Base-by-base conservation (phyloP, 2,113 vertebrate species). In the Macaca nemestrina region DNA sequence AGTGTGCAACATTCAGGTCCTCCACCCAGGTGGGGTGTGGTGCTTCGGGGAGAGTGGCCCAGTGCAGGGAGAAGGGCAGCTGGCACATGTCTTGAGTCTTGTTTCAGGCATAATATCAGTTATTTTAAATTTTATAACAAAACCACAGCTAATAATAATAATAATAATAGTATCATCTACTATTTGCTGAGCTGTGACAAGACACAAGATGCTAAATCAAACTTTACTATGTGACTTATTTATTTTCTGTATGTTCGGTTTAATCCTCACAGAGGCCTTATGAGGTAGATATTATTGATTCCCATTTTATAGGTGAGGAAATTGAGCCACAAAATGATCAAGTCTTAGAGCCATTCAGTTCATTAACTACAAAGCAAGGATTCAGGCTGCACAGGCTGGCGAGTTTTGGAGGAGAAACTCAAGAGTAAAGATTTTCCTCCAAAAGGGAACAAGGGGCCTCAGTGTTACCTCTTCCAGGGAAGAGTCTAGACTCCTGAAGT, bases 1-100 rank as follows among this genome's bases (percentile, higher is more conserved):
- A 6, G 4, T 8, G n/a, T 23, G 57, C 0, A 3, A 16, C 5
- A 3, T 16, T 18, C 32, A 13, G 35, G 11, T 20, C 1, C 5
- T 5, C 35, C 1, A 2, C 45, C 32, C 43, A 35, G 61, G 61
- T 35, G 2, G 8, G 20, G 2, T 38, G 4, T 14, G n/a, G 45
- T 64, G 14, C 7, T 14, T 30, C 18, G 11, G 5, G 43, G 25
- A 13, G 16, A 12, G 8, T 5, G 23, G 45, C 11, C 78, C 25
- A 0, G 1, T 0, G 9, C 12, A 25, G 27, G 27, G 32, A 80
- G 59, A 59, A 23, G 5, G 25, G 14, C 38, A n/a, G 6, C 7
- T 6, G 4, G 35, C 5, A 0, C 4, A 10, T 8, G 5, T 40
- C 25, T 5, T 52, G 48, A 45, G 20, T 50, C 14, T 72, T 59